Evolutionary conservation across 2,113 vertebrate species (phyloP).

Genomic region (Sterrhoptilus dennistouni): DNA sequence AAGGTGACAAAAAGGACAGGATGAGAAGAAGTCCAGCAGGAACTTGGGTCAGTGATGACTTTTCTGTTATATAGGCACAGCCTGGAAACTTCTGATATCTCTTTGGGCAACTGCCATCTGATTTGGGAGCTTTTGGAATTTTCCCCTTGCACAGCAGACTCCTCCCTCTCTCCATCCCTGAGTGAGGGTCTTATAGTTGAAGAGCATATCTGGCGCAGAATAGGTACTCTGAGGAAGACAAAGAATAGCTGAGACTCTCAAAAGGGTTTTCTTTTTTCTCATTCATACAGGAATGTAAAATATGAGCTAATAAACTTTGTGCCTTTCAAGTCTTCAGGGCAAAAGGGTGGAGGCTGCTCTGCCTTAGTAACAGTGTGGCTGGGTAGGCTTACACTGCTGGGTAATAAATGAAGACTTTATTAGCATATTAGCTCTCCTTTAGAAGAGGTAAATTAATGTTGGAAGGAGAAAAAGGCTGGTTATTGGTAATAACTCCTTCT

Average conservation of each 20-base stretch:
- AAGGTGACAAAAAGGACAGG: not conserved
- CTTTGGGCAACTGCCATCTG: not conserved
- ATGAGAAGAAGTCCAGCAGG: not conserved
- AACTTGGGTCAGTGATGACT: not conserved
- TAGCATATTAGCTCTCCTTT: not conserved
- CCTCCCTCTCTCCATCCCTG: not conserved
- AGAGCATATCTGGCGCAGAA: not conserved
- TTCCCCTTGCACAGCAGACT: not conserved
- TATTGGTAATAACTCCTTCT: not conserved
- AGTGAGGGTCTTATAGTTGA: not conserved
- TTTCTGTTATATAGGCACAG: not conserved
- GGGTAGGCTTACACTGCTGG: not conserved
- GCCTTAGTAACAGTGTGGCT: not conserved
- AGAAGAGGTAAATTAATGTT: not conserved
- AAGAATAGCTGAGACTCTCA: not conserved
- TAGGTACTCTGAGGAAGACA: not conserved
- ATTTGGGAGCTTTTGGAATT: not conserved
- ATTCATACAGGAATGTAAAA: conserved; percentile 30
- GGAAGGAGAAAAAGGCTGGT: not conserved
- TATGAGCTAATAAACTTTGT: not conserved
- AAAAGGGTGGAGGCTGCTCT: not conserved
- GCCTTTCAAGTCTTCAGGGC: conserved; percentile 4
- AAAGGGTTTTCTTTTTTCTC: not conserved
- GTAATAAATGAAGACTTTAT: not conserved
- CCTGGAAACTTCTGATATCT: not conserved